phyloP scores from a whole-genome alignment of 2,797 vertebrate species.

The Odontamblyopus lacepedii region DNA sequence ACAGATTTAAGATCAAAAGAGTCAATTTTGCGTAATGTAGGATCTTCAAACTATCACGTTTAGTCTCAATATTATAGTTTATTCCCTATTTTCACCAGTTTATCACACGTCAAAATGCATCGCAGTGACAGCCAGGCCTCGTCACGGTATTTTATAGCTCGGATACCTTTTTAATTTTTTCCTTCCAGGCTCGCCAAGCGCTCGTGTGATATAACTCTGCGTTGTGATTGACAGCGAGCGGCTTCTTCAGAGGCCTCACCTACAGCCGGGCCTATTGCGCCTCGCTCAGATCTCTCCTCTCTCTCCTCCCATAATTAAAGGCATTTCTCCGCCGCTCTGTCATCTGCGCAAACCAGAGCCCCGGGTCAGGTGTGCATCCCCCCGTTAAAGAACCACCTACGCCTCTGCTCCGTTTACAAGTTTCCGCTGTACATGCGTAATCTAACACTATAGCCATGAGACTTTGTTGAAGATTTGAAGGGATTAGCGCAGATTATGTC shows the following conservation, averaged over 20 bases:
- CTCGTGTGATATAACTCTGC: background rate
- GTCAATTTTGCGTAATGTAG: no score
- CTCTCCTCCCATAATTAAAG: constrained; percentile 69
- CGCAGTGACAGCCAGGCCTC: no score
- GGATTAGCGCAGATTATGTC: no score
- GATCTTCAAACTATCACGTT: no score
- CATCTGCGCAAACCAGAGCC: constrained; percentile 53
- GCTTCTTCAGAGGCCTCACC: constrained; percentile 62
- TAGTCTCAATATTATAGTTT: no score
- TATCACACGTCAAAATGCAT: no score
- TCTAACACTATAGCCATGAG: no score
- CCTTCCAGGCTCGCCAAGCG: no score
- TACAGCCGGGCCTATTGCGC: constrained; percentile 52
- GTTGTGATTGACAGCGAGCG: constrained; percentile 52
- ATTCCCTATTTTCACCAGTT: no score
- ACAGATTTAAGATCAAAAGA: no score
- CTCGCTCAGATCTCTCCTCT: constrained; percentile 59
- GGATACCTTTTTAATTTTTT: no score
- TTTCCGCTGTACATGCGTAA: background rate
- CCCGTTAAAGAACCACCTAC: constrained; percentile 19
- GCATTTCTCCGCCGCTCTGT: constrained; percentile 56
- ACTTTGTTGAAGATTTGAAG: background rate
- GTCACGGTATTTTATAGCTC: no score
- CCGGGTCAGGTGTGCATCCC: constrained; percentile 39
- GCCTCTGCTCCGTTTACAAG: constrained; percentile 53